Evolutionary conservation across 1,140 invertebrate genomes (phyloP).

Genomic region (Gonioctena quinquepunctata): DNA sequence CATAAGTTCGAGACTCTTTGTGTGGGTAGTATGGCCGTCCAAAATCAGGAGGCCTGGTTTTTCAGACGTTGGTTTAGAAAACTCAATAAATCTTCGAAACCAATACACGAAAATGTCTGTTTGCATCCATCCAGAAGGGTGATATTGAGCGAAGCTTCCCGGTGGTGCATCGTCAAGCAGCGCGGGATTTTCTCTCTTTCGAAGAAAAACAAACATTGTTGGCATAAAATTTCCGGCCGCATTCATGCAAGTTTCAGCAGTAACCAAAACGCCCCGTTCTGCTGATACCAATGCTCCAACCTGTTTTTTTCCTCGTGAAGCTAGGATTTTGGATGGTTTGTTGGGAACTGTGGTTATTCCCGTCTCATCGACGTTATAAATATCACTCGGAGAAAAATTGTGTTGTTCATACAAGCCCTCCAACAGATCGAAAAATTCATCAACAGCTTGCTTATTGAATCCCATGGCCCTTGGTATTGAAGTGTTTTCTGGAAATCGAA

Average conservation of each 20-base stretch:
- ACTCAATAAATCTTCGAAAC: background rate
- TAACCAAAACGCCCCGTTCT: constrained; percentile 51
- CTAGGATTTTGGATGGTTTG: constrained; percentile 46
- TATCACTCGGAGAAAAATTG: constrained; percentile 22
- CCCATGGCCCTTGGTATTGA: constrained; percentile 19
- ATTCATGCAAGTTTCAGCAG: constrained; percentile 44
- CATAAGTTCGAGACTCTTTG: constrained; percentile 19
- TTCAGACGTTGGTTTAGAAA: constrained; percentile 11
- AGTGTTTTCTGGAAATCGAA: constrained; percentile 44
- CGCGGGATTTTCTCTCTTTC: constrained; percentile 39
- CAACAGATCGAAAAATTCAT: too few relatives aligned
- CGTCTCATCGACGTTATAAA: constrained; percentile 46
- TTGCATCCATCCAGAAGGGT: constrained; percentile 50
- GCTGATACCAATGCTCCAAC: constrained; percentile 40
- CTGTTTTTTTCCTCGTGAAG: constrained; percentile 44
- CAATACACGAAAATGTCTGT: constrained; percentile 40
- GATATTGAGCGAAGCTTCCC: constrained; percentile 51
- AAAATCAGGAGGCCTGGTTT: constrained; percentile 22
- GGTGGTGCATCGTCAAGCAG: constrained; percentile 50
- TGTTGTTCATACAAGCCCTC: too few relatives aligned
- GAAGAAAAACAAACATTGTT: constrained; percentile 50
- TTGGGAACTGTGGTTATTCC: constrained; percentile 41
- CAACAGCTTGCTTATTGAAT: constrained; percentile 24
- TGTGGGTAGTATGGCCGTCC: constrained; percentile 31
- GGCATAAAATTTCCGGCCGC: constrained; percentile 46